phyloP scores from a whole-genome alignment of 2,797 vertebrate species.

The Urocyon cinereoargenteus region DNA sequence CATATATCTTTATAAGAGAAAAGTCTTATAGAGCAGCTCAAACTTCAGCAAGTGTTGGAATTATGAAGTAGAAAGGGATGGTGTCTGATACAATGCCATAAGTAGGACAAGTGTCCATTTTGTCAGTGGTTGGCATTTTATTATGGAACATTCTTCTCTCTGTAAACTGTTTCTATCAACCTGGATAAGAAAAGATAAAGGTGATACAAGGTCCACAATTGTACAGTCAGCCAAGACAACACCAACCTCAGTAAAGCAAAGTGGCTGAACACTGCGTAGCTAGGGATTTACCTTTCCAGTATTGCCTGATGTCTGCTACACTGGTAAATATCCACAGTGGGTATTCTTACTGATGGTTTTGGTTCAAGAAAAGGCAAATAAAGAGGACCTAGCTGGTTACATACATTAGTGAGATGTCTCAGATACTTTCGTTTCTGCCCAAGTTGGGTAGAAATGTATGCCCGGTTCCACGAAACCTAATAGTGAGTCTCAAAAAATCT shows the following conservation, averaged over 20 bases:
- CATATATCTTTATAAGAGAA: slow-evolving; percentile 15
- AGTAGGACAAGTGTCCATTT: neutral
- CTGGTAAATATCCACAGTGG: neutral
- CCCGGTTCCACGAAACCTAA: neutral
- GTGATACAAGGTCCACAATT: neutral
- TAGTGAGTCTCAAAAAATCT: neutral
- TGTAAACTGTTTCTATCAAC: neutral
- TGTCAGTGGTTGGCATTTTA: neutral
- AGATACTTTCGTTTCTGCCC: neutral
- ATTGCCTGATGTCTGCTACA: neutral
- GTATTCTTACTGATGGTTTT: neutral
- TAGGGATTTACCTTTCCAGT: neutral
- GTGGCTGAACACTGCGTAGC: neutral
- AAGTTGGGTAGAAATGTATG: neutral
- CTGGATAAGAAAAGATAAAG: neutral
- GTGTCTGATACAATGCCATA: too few relatives aligned
- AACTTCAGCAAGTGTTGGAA: slow-evolving; percentile 35
- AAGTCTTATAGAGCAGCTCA: neutral
- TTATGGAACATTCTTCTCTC: neutral
- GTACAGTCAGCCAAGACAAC: neutral
- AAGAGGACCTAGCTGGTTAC: neutral
- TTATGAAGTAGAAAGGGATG: neutral
- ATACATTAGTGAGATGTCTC: neutral
- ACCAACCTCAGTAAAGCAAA: neutral
- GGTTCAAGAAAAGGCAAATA: neutral